Percentiles rank a stretch among this genome's conserved stretches.
These are phyloP conservation scores for Lottia gigantea DNA, from an alignment of 2,888 invertebrate species.

Conservation along the genomic window DNA sequence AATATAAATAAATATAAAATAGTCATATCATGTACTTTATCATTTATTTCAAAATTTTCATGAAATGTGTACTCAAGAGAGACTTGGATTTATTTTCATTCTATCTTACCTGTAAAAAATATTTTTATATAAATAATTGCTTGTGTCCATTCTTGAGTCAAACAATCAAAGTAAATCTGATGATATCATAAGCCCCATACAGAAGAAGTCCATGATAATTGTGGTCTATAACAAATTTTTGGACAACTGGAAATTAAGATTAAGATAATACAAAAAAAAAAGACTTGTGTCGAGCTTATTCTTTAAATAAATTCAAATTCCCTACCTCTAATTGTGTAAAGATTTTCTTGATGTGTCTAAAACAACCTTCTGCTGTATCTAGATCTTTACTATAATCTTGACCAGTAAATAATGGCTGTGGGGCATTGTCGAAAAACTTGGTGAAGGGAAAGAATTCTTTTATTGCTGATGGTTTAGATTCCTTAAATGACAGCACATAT, in stretches of 20 bases:
- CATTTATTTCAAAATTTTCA: too few relatives aligned
- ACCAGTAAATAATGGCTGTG: slow-evolving; percentile 89
- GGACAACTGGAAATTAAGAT: too few relatives aligned
- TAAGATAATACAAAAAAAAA: not conserved
- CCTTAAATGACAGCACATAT: slow-evolving; percentile 34
- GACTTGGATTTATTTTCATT: too few relatives aligned
- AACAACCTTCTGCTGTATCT: slow-evolving; percentile 92
- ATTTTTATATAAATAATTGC: too few relatives aligned
- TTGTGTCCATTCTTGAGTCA: too few relatives aligned
- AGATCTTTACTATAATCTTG: slow-evolving; percentile 83
- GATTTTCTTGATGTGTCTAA: slow-evolving; percentile 91
- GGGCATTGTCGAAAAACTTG: slow-evolving; percentile 92
- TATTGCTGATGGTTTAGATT: slow-evolving; percentile 41
- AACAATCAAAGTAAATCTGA: too few relatives aligned
- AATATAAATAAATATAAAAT: too few relatives aligned
- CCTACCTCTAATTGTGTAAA: slow-evolving; percentile 89
- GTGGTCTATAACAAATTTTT: not conserved
- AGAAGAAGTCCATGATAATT: too few relatives aligned
- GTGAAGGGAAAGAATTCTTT: slow-evolving; percentile 89
- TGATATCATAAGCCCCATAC: too few relatives aligned
- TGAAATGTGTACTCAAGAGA: too few relatives aligned
- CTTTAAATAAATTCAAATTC: not conserved
- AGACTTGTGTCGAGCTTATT: not conserved
- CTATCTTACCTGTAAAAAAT: too few relatives aligned
- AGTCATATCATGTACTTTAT: too few relatives aligned